A percentile compares a stretch with the other conserved stretches of the same genome.
These are phyloP conservation scores for Callipepla squamata DNA, from an alignment of 2,113 vertebrate genomes.

Conservation along the genomic window DNA sequence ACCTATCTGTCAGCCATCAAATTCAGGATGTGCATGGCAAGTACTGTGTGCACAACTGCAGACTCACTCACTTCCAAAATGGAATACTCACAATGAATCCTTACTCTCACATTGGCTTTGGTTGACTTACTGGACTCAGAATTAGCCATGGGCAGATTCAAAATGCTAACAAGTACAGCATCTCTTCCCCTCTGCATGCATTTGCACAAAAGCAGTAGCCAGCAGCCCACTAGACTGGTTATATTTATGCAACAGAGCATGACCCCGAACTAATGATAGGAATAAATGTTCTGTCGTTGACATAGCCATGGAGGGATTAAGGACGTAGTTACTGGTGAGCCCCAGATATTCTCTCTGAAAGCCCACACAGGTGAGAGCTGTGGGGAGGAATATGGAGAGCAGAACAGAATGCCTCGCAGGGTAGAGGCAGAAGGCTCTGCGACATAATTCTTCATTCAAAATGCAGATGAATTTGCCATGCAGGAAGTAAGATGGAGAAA, in stretches of 20 bases:
- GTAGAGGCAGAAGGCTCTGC: not conserved
- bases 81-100: not conserved
- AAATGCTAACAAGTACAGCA: not conserved
- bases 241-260: not conserved
- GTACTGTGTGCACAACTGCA: not conserved
- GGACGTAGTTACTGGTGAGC: not conserved
- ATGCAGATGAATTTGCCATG: slow-evolving; percentile 27
- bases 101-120: not conserved
- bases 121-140: not conserved
- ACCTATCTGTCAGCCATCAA: not conserved
- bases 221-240: not conserved
- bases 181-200: not conserved
- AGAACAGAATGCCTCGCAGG: not conserved
- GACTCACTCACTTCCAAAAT: not conserved
- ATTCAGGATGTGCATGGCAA: not conserved
- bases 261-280: not conserved
- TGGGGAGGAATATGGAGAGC: not conserved
- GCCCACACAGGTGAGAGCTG: not conserved
- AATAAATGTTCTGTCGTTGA: not conserved
- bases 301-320: not conserved
- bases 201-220: not conserved
- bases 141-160: not conserved
- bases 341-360: not conserved
- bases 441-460: slow-evolving; percentile 19
- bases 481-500: not conserved